Evolutionary conservation across 2,797 vertebrate species (phyloP).

Genomic region (Cirrhinus molitorella): DNA sequence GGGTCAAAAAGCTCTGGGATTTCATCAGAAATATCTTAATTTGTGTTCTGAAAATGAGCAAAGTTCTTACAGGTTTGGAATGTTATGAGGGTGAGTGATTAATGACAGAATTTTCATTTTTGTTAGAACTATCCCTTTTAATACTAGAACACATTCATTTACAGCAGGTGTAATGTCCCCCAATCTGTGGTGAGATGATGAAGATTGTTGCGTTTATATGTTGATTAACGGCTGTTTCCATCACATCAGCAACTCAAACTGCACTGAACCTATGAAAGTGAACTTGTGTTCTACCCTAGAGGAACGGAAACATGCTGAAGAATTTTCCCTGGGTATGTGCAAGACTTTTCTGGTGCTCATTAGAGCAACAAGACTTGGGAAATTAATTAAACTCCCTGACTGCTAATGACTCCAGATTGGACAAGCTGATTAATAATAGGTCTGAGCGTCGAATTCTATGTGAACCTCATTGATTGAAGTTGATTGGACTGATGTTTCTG

Average conservation of each 20-base stretch:
- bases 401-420: slow-evolving; percentile 57
- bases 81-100: no score
- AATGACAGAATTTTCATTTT: neutral
- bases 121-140: neutral
- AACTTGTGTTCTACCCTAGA: neutral
- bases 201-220: neutral
- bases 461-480: slow-evolving; percentile 42
- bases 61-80: no score
- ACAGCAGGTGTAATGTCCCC: neutral
- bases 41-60: no score
- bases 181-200: neutral
- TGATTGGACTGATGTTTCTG: slow-evolving; percentile 28
- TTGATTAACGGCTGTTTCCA: neutral
- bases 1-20: no score
- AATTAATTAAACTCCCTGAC: slow-evolving; percentile 53
- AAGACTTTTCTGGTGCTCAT: slow-evolving; percentile 33
- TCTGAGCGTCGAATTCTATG: slow-evolving; percentile 4
- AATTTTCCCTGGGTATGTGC: slow-evolving; percentile 6
- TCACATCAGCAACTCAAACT: slow-evolving; percentile 4
- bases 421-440: slow-evolving; percentile 49
- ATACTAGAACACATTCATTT: neutral
- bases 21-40: no score
- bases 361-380: slow-evolving; percentile 48
- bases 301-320: slow-evolving; percentile 21
- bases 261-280: neutral